Evolutionary conservation across 2,888 invertebrate species (phyloP).

Genomic region (Lasioglossum leucozonium): DNA sequence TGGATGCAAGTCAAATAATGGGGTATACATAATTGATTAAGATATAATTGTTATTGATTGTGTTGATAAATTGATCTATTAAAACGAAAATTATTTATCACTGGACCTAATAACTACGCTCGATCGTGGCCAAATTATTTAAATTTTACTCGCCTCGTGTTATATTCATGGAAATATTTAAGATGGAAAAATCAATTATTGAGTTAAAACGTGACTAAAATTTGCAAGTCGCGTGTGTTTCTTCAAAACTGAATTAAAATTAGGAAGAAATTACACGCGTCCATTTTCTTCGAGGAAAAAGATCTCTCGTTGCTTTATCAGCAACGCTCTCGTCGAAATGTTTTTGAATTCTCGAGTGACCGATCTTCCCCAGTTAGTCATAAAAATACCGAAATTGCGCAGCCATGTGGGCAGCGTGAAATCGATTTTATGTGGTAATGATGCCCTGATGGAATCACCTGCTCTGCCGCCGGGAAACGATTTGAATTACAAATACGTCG

Average conservation of each 20-base stretch:
- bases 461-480: slow-evolving; percentile 47
- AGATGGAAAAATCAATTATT: no score
- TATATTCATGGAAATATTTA: no score
- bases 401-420: background rate
- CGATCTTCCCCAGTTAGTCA: background rate
- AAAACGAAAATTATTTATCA: no score
- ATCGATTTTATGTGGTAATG: slow-evolving; percentile 63
- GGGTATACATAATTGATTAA: no score
- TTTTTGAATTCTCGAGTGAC: background rate
- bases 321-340: background rate
- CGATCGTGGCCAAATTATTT: no score
- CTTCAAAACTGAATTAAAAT: background rate
- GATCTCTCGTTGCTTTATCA: background rate
- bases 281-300: background rate
- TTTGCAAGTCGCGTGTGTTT: background rate
- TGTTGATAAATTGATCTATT: no score
- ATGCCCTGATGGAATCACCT: slow-evolving; percentile 59
- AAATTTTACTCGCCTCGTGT: no score
- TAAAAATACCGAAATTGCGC: slow-evolving; percentile 39
- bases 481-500: slow-evolving; percentile 71
- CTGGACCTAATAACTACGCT: no score
- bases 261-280: background rate
- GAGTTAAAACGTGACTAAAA: no score
- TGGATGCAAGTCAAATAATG: no score
- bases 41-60: no score